These are phyloP conservation scores for Rhamnusium bicolor DNA, from an alignment of 2,888 invertebrate species.

Conservation along the genomic window DNA sequence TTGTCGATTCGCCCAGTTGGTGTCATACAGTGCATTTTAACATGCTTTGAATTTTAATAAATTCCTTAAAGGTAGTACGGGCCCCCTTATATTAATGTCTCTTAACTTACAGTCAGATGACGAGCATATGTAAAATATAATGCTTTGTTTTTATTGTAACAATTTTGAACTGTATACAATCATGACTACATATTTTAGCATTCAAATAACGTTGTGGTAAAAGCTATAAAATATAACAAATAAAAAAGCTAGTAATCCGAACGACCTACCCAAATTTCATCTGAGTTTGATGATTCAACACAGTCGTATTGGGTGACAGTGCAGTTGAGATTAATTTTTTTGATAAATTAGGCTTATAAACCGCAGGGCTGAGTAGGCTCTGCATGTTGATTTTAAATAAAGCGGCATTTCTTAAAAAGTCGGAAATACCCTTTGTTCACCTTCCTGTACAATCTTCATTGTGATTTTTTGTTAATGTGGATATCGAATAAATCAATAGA, in stretches of 20 bases:
- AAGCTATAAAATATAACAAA: slow-evolving; percentile 3
- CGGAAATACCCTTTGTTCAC: slow-evolving; percentile 24
- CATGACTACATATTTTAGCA: slow-evolving; percentile 5
- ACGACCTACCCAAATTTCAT: slow-evolving; percentile 27
- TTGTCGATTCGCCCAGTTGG: slow-evolving; percentile 8
- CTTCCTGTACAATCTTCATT: slow-evolving; percentile 9
- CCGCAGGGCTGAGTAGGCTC: slow-evolving; percentile 2
- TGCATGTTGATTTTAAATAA: slow-evolving; percentile 3
- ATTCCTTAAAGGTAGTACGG: not conserved
- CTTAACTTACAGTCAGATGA: not conserved
- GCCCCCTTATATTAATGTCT: not conserved
- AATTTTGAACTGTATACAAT: not conserved
- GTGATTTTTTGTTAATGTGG: slow-evolving; percentile 7
- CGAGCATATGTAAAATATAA: not conserved
- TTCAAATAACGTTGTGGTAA: slow-evolving; percentile 8
- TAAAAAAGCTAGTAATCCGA: slow-evolving; percentile 10
- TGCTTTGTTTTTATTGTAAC: slow-evolving; percentile 9
- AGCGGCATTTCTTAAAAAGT: not conserved
- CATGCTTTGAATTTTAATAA: slow-evolving; percentile 23
- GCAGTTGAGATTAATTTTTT: slow-evolving; percentile 2
- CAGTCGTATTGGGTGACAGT: slow-evolving; percentile 14
- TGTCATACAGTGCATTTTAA: slow-evolving; percentile 1
- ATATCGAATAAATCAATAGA: slow-evolving; percentile 13
- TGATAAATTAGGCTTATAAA: slow-evolving; percentile 10
- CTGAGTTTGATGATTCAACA: slow-evolving; percentile 29